Percentiles rank a stretch among this genome's conserved stretches.
phyloP scores from a whole-genome alignment of 2,888 invertebrate species.

The Anaspis maculata region DNA sequence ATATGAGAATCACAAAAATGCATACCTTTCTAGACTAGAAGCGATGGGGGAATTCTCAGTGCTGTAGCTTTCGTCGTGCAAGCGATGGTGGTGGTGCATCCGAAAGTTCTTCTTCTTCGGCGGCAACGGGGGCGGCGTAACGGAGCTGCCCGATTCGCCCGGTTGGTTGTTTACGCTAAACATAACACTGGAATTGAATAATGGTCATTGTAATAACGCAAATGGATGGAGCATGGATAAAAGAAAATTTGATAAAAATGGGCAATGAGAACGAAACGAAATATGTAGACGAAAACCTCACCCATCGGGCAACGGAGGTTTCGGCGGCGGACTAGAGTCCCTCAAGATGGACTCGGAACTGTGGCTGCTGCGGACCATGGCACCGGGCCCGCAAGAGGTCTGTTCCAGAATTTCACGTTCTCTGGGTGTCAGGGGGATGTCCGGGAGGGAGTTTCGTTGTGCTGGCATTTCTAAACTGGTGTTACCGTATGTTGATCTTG shows the following conservation, averaged over 20 bases:
- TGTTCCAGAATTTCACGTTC: constrained; percentile 60
- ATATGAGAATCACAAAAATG: no score
- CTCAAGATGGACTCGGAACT: constrained; percentile 73
- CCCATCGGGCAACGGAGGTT: constrained; percentile 72
- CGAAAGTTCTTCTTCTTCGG: constrained; percentile 57
- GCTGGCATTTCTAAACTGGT: constrained; percentile 42
- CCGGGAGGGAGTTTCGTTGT: constrained; percentile 63
- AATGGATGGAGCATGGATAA: not conserved
- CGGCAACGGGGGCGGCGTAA: constrained; percentile 70
- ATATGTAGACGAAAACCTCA: constrained; percentile 11
- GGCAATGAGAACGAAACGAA: no score
- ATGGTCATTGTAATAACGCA: not conserved
- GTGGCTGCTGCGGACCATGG: constrained; percentile 60
- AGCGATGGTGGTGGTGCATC: constrained; percentile 37
- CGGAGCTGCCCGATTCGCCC: constrained; percentile 26
- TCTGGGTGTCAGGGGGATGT: constrained; percentile 76
- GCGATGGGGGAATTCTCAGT: constrained; percentile 53
- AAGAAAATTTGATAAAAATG: no score
- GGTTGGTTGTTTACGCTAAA: constrained; percentile 22
- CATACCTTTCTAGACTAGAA: constrained; percentile 55
- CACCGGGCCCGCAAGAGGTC: constrained; percentile 38
- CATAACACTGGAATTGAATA: constrained; percentile 10
- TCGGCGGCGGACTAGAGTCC: constrained; percentile 70
- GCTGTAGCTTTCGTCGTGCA: constrained; percentile 43
- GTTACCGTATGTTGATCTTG: constrained; percentile 41